Base-by-base conservation (phyloP, 2,888 invertebrate genomes). In the Orgyia antiqua region DNA sequence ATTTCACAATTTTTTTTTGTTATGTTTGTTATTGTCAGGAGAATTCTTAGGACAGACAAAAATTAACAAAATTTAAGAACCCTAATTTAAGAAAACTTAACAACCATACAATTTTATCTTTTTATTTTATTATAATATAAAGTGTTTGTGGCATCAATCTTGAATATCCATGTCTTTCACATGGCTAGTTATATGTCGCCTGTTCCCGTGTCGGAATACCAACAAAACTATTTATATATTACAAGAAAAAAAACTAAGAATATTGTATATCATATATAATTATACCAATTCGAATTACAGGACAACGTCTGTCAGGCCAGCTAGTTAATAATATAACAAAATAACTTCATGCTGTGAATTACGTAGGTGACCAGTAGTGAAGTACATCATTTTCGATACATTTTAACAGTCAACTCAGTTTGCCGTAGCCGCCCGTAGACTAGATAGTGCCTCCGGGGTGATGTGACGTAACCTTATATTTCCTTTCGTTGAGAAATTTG, bases 401-500 rank as follows among this genome's bases (percentile, higher is more conserved):
- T 68, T 68, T 66, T 57, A 45, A 44, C 42, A 52, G 43, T 43
- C 45, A 38, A 36, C 39, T 39, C 38, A 39, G 36, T 33, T 29
- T 42, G 49, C 43, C 37, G 45, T 45, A 47, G 54, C 57, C n/a
- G n/a, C n/a, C n/a, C n/a, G 67, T 72, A 64, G 70, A 70, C 70
- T 70, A 71, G 69, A 61, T 67, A 72, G 70, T 62, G 45, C 47
- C 40, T 39, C 40, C 31, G 39, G 50, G n/a, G 55, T 45, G 46
- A 50, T 49, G 53, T 56, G 51, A 60, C 60, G 68, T 62, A 63
- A 72, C 63, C 45, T 54, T 63, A 67, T 66, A 67, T 61, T 55
- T 62, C 58, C 61, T 61, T 63, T 57, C 49, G 59, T 51, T 55
- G 57, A 56, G 61, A 69, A 68, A 71, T 72, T 74, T 73, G 70